phyloP scores from a whole-genome alignment of 2,888 invertebrate species.

The Chalcis sispes region DNA sequence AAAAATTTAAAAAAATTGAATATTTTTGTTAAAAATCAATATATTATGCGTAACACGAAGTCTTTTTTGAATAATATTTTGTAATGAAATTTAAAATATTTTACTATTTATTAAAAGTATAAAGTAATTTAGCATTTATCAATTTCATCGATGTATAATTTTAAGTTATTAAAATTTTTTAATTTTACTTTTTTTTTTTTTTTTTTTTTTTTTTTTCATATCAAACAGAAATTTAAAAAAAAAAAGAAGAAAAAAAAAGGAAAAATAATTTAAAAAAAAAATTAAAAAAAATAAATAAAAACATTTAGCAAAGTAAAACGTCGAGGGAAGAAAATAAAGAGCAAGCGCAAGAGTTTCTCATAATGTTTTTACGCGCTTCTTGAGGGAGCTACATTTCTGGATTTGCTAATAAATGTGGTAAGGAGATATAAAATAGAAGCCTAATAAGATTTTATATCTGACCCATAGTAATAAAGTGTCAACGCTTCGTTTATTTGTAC shows the following conservation, averaged over 20 bases:
- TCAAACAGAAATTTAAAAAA: background rate
- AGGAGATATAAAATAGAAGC: background rate
- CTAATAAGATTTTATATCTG: no score
- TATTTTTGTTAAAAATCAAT: no score
- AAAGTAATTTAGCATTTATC: no score
- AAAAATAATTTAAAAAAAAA: conserved; percentile 4
- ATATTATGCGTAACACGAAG: no score
- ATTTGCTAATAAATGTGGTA: conserved; percentile 9
- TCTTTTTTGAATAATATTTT: no score
- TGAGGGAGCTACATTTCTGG: conserved; percentile 51
- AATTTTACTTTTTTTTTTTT: background rate
- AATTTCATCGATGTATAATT: no score
- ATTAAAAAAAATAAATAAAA: conserved; percentile 9
- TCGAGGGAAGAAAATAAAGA: conserved; percentile 8
- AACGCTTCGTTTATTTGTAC: conserved; percentile 21
- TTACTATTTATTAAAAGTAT: no score
- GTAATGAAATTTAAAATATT: no score
- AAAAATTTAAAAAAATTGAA: no score
- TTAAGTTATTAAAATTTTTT: no score
- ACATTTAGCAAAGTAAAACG: no score
- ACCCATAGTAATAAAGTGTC: no score
- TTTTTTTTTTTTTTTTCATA: background rate
- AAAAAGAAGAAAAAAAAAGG: background rate
- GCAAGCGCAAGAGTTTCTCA: conserved; percentile 54
- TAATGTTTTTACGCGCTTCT: conserved; percentile 55